Base-by-base conservation (phyloP, 2,797 vertebrate species). In the Perdix hodgsoniae region DNA sequence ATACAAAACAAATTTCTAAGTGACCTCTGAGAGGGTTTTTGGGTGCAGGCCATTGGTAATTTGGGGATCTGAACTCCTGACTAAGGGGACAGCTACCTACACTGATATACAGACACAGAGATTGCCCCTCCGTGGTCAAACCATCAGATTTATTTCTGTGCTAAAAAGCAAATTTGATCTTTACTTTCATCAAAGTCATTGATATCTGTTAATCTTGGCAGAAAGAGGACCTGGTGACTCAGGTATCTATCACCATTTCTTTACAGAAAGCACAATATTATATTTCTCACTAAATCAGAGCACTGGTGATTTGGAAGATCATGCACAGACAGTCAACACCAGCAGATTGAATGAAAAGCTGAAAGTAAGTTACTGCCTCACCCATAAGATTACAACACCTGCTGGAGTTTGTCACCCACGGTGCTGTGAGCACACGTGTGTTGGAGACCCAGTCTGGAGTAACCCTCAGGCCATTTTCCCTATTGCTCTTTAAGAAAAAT, bases 231-330 rank as follows among this genome's bases (percentile, higher is more conserved):
- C 57, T 81, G 76, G 44, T 18, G 74, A 35, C 63, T 66, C 27
- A 56, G 33, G 22, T 7, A 29, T 37, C 24, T 45, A 18, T 22
- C 14, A 21, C 21, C 22, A 2, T 64, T 64, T 76, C 40, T 90
- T 92, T 52, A 27, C 14, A 59, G 71, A 87, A 35, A 52, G 19
- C 39, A 83, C 15, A 6, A 12, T 39, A 37, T 22, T 65, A 39
- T 52, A 52, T 72, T 95, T 66, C 66, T 86, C 29, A 61, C 18
- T 54, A 79, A 81, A 74, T 83, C 52, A 79, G 40, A 93, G 40
- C 33, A 82, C 52, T 63, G 29, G 35, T 69, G 39, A 9, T 93
- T 77, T 59, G 80, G 49, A 26, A 91, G 82, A 44, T 40, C 39
- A 26, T 5, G 11, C 31, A 56, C 21, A 70, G 31, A 5, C 18